Evolutionary conservation across 2,888 invertebrate genomes (phyloP).

Genomic region (Caenorhabditis zanzibari): DNA sequence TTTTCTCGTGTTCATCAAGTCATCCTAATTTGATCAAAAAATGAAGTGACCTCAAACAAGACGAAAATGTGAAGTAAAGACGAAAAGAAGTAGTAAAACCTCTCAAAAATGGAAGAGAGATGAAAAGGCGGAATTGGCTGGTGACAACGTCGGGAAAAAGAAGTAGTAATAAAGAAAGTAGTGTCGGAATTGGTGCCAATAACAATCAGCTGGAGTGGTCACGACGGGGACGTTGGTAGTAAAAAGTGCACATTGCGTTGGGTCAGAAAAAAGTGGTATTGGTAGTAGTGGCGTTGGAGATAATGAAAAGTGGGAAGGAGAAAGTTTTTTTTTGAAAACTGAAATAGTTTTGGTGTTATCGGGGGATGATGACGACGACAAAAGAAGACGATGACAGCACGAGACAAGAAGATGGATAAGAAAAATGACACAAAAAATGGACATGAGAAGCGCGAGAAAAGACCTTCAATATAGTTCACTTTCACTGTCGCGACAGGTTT

Average conservation of each 20-base stretch:
- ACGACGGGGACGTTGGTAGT: neutral
- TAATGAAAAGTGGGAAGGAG: slow-evolving; percentile 12
- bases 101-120: no score
- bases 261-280: neutral
- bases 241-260: slow-evolving; percentile 1
- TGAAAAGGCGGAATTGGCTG: slow-evolving; percentile 11
- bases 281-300: neutral
- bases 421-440: slow-evolving; percentile 45
- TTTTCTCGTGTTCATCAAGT: neutral
- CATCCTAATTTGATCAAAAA: slow-evolving; percentile 57
- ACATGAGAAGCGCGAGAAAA: slow-evolving; percentile 39
- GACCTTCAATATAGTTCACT: slow-evolving; percentile 60
- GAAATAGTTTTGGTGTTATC: slow-evolving; percentile 9
- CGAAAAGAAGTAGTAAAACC: slow-evolving; percentile 14
- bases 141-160: slow-evolving; percentile 23
- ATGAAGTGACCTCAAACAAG: slow-evolving; percentile 29
- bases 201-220: slow-evolving; percentile 48
- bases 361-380: neutral
- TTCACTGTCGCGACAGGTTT: slow-evolving; percentile 58
- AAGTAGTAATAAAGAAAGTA: slow-evolving; percentile 46
- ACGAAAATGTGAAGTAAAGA: neutral
- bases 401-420: slow-evolving; percentile 20
- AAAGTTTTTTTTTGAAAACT: no score
- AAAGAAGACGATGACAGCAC: slow-evolving; percentile 36
- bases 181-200: slow-evolving; percentile 38